Evolutionary conservation across 53 echinoderm and acorn worm genomes (phyloP).

Genomic region (Stichopus horrens): DNA sequence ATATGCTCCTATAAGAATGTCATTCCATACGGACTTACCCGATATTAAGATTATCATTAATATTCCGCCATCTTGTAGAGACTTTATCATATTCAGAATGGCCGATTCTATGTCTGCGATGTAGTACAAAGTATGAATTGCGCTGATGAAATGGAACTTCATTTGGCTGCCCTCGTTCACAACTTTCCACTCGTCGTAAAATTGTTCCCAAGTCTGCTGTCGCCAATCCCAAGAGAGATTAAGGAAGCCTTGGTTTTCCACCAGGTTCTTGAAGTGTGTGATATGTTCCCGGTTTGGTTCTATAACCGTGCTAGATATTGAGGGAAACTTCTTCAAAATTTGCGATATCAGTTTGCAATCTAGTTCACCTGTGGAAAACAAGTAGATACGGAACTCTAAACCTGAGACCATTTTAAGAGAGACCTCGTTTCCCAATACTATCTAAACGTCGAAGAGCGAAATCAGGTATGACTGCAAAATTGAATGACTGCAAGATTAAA

Average conservation of each 20-base stretch:
- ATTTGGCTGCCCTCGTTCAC: constrained; percentile 1
- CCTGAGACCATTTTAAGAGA: no score
- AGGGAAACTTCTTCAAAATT: constrained; percentile 51
- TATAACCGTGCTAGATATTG: constrained; percentile 65
- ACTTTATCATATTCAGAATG: background rate
- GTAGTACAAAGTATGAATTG: constrained; percentile 76
- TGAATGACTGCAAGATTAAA: no score
- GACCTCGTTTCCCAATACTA: no score
- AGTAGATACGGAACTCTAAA: no score
- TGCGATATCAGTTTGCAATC: constrained; percentile 49
- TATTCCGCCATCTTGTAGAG: background rate
- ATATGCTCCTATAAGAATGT: no score
- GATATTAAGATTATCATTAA: background rate
- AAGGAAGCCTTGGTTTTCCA: constrained; percentile 8
- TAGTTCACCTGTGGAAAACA: background rate
- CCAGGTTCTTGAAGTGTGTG: constrained; percentile 56
- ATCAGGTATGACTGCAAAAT: no score
- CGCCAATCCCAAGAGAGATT: constrained; percentile 61
- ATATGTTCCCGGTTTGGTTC: constrained; percentile 67
- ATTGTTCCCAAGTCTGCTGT: constrained; percentile 56
- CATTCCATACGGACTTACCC: background rate
- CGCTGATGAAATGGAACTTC: constrained; percentile 71
- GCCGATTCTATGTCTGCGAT: constrained; percentile 39
- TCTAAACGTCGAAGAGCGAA: no score
- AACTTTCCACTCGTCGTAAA: background rate